These are phyloP conservation scores for Sceloporus tristichus DNA, from an alignment of 2,113 vertebrate genomes.

Conservation along the genomic window DNA sequence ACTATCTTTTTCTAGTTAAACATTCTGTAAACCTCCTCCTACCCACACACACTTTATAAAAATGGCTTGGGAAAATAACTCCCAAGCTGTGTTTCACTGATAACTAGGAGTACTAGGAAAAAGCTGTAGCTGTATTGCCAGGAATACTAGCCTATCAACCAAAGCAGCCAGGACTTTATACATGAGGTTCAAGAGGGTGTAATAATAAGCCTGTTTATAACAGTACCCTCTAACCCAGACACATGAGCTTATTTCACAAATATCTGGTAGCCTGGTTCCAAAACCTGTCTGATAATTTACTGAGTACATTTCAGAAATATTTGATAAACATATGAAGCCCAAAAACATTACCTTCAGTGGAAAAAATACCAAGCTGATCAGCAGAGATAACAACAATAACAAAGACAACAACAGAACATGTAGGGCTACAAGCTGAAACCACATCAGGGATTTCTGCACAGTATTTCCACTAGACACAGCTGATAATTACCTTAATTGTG, in stretches of 20 bases:
- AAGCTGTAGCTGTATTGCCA: constrained; percentile 53
- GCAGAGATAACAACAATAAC: background rate
- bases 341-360: constrained; percentile 12
- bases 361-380: constrained; percentile 30
- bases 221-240: constrained; percentile 25
- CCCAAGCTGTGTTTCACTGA: constrained; percentile 59
- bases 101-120: constrained; percentile 61
- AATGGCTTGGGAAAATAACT: constrained; percentile 58
- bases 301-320: constrained; percentile 30
- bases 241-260: constrained; percentile 52
- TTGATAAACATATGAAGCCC: constrained; percentile 34
- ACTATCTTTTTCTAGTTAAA: constrained; percentile 61
- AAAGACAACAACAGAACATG: constrained; percentile 36
- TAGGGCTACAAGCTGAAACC: background rate
- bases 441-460: background rate
- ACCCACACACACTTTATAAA: constrained; percentile 32
- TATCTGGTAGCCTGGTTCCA: constrained; percentile 40
- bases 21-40: constrained; percentile 29
- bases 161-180: constrained; percentile 20
- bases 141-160: constrained; percentile 60
- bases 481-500: background rate
- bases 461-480: constrained; percentile 6
- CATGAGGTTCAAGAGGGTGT: constrained; percentile 37
- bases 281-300: background rate
- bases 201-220: constrained; percentile 40